Percentiles rank a stretch among this genome's conserved stretches.
Evolutionary conservation across 1,140 invertebrate species (phyloP).

Genomic region (Akabosia matsudoensis): DNA sequence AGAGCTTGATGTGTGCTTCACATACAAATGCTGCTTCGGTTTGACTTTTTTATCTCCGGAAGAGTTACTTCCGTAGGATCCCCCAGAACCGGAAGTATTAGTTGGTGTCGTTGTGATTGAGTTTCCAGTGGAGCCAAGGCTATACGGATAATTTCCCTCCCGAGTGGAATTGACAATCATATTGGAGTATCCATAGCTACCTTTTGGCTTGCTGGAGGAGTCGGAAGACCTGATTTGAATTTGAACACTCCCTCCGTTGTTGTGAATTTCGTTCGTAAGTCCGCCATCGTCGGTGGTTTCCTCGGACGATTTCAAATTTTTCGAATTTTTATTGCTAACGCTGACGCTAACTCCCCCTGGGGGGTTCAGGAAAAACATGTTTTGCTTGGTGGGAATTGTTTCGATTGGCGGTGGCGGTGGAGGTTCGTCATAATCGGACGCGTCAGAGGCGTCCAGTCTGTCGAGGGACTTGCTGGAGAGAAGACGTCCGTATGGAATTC

Average conservation of each 20-base stretch:
- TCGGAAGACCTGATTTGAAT: constrained; percentile 6
- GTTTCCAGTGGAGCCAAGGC: constrained; percentile 8
- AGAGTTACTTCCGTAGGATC: neutral
- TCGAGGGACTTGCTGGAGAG: neutral
- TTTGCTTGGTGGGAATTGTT: constrained; percentile 67
- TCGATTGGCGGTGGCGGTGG: constrained; percentile 83
- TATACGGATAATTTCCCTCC: neutral
- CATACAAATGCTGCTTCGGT: neutral
- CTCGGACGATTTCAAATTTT: neutral
- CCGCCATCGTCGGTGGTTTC: neutral
- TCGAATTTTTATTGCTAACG: constrained; percentile 15
- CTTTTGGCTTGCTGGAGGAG: neutral
- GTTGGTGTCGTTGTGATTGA: constrained; percentile 11
- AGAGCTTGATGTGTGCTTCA: constrained; percentile 14
- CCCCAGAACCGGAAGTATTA: constrained; percentile 6
- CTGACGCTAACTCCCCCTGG: constrained; percentile 2
- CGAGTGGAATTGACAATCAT: no score
- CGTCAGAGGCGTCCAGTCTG: constrained; percentile 8
- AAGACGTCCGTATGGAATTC: neutral
- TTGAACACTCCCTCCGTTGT: neutral
- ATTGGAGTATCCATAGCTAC: no score
- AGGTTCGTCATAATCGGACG: constrained; percentile 59
- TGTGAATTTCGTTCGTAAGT: constrained; percentile 13
- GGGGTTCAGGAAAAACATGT: constrained; percentile 13
- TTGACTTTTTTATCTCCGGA: neutral